Percentiles rank a stretch among this genome's conserved stretches.
phyloP scores from a whole-genome alignment of 2,888 invertebrate species.

The Drosophila incognita region DNA sequence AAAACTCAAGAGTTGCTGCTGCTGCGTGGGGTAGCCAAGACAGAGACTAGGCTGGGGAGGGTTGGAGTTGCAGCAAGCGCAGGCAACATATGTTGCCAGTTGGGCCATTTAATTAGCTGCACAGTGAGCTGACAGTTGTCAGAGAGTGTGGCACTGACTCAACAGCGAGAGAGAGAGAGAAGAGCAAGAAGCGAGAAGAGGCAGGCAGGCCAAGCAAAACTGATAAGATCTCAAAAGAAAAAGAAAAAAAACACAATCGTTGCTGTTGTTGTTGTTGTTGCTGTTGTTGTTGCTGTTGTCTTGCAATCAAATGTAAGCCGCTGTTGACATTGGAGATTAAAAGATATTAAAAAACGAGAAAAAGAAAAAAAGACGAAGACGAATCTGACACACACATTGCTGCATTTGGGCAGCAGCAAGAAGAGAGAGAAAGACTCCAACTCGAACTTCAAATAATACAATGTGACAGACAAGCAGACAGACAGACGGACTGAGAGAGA shows the following conservation, averaged over 20 bases:
- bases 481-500: conserved; percentile 27
- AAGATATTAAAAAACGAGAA: conserved; percentile 72
- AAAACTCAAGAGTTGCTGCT: conserved; percentile 46
- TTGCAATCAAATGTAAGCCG: conserved; percentile 82
- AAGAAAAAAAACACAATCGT: conserved; percentile 49
- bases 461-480: conserved; percentile 34
- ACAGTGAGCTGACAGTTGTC: conserved; percentile 71
- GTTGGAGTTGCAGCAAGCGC: conserved; percentile 12
- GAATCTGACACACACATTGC: conserved; percentile 57
- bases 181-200: conserved; percentile 6
- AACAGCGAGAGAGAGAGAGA: conserved; percentile 16
- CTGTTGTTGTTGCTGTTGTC: conserved; percentile 61
- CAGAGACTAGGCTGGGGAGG: conserved; percentile 2
- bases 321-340: conserved; percentile 82
- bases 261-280: conserved; percentile 29
- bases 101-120: conserved; percentile 77
- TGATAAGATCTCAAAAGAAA: conserved; percentile 69
- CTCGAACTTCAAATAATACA: conserved; percentile 52
- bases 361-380: conserved; percentile 49
- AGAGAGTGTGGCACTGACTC: conserved; percentile 59
- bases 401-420: conserved; percentile 47
- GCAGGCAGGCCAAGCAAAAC: conserved; percentile 44
- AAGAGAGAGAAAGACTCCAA: conserved; percentile 39
- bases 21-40: conserved; percentile 61
- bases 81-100: conserved; percentile 77